Conservation (phyloP, 2,113 vertebrate species). For the Colinus virginianus region DNA sequence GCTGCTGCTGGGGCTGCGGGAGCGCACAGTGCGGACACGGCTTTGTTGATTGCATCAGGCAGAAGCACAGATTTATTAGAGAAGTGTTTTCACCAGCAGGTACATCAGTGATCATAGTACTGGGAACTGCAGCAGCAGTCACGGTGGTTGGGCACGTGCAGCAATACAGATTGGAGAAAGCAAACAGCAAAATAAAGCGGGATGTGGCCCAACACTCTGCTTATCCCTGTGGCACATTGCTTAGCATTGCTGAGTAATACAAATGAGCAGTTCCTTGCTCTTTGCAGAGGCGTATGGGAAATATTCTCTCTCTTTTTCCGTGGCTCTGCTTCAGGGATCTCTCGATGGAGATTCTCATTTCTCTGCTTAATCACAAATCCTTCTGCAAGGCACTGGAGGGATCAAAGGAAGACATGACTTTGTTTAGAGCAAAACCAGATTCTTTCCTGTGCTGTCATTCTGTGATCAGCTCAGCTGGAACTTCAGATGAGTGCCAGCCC, state of each 20-base stretch:
- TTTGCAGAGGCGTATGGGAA: not conserved
- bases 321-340: constrained; percentile 28
- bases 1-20: not conserved
- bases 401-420: not conserved
- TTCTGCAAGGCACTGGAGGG: constrained; percentile 68
- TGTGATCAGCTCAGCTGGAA: not conserved
- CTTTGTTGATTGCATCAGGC: constrained; percentile 60
- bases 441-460: constrained; percentile 25
- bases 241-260: constrained; percentile 10
- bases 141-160: not conserved
- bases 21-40: not conserved
- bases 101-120: not conserved
- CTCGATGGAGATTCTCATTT: not conserved
- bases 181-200: constrained; percentile 31
- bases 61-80: constrained; percentile 63
- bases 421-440: not conserved
- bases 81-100: not conserved
- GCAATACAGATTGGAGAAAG: constrained; percentile 34
- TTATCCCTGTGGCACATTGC: not conserved
- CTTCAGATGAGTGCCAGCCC: not conserved
- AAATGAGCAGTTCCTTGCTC: not conserved
- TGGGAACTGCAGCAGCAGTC: not conserved
- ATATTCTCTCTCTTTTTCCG: not conserved
- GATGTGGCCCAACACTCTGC: constrained; percentile 27
- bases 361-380: constrained; percentile 67